Conservation (phyloP, 2,888 invertebrate genomes). For the Drosophila subsilvestris region DNA sequence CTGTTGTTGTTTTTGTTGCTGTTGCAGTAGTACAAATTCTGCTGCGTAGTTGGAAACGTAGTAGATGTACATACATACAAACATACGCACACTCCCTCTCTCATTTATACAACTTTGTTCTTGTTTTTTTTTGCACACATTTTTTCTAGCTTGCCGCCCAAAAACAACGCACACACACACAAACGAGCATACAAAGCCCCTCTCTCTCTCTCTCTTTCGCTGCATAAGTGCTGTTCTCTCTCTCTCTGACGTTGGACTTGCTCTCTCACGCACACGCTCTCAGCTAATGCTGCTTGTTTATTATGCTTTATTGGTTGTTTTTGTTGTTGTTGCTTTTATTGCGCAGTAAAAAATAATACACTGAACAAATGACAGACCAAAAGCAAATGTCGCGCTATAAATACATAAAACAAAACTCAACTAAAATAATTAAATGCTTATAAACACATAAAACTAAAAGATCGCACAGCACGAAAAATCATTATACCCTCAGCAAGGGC, state of each 20-base stretch:
- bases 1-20: slow-evolving; percentile 29
- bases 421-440: slow-evolving; percentile 57
- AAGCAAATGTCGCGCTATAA: slow-evolving; percentile 55
- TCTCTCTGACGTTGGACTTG: slow-evolving; percentile 18
- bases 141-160: slow-evolving; percentile 46
- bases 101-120: slow-evolving; percentile 27
- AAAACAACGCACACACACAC: slow-evolving; percentile 17
- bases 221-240: slow-evolving; percentile 4
- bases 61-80: slow-evolving; percentile 38
- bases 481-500: not conserved
- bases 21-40: slow-evolving; percentile 62
- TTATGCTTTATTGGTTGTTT: slow-evolving; percentile 67
- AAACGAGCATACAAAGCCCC: slow-evolving; percentile 29
- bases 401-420: slow-evolving; percentile 52
- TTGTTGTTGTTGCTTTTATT: slow-evolving; percentile 65
- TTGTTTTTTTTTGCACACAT: slow-evolving; percentile 50
- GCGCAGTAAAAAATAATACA: slow-evolving; percentile 68
- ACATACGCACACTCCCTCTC: slow-evolving; percentile 28
- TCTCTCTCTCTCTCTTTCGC: slow-evolving; percentile 14
- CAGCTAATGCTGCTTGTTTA: slow-evolving; percentile 66
- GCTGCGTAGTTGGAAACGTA: slow-evolving; percentile 72
- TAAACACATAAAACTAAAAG: slow-evolving; percentile 42
- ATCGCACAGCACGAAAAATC: slow-evolving; percentile 27
- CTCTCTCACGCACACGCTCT: slow-evolving; percentile 27
- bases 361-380: slow-evolving; percentile 29